A percentile compares a stretch with the other conserved stretches of the same genome.
Evolutionary conservation across 2,888 invertebrate genomes (phyloP).

Genomic region (Drosophila anceps): DNA sequence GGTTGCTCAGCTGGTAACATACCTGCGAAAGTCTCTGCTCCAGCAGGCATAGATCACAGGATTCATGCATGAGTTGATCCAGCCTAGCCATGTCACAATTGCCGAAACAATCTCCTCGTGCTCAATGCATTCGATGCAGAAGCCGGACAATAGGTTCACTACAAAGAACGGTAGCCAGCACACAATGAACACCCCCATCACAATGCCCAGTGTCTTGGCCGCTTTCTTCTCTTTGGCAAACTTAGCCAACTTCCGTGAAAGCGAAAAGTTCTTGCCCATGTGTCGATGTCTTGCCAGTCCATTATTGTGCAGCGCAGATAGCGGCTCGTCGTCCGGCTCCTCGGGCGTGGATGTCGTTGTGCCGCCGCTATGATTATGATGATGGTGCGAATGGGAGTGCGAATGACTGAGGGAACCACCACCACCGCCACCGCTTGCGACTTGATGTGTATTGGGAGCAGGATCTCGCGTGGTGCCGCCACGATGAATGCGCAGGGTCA

Average conservation of each 20-base stretch:
- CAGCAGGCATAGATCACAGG: slow-evolving; percentile 99
- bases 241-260: slow-evolving; percentile 96
- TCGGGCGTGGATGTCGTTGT: slow-evolving; percentile 89
- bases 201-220: slow-evolving; percentile 98
- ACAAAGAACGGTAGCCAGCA: slow-evolving; percentile 99
- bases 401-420: slow-evolving; percentile 82
- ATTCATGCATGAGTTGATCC: slow-evolving; percentile 98
- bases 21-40: slow-evolving; percentile 98
- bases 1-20: slow-evolving; percentile 72
- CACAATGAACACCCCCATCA: slow-evolving; percentile 98
- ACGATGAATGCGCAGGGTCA: slow-evolving; percentile 96
- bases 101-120: slow-evolving; percentile 95
- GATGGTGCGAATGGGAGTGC: slow-evolving; percentile 83
- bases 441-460: slow-evolving; percentile 72
- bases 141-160: slow-evolving; percentile 95
- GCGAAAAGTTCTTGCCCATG: slow-evolving; percentile 94
- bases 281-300: slow-evolving; percentile 90
- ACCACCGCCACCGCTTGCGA: slow-evolving; percentile 82
- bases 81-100: slow-evolving; percentile 96
- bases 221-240: slow-evolving; percentile 99
- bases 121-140: slow-evolving; percentile 94
- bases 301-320: slow-evolving; percentile 92
- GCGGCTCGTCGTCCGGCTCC: slow-evolving; percentile 89
- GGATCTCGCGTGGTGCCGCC: slow-evolving; percentile 92
- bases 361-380: slow-evolving; percentile 82